These are phyloP conservation scores for Hypercompe scribonia DNA, from an alignment of 2,888 invertebrate species.

Conservation along the genomic window DNA sequence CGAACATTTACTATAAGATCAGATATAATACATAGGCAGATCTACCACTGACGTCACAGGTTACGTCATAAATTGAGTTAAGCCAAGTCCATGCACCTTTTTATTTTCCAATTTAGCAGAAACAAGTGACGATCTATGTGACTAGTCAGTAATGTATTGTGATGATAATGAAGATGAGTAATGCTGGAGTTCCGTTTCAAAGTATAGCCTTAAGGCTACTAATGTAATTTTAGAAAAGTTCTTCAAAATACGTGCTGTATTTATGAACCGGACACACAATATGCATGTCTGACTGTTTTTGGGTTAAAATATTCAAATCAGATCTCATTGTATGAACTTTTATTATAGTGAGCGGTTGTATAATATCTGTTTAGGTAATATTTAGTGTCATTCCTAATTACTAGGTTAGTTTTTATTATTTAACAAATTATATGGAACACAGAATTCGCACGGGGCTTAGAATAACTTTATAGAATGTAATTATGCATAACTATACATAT, in stretches of 20 bases:
- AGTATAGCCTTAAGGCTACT: conserved; percentile 14
- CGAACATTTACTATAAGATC: conserved; percentile 11
- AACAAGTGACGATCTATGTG: conserved; percentile 15
- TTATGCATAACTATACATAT: not conserved
- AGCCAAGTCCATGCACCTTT: conserved; percentile 33
- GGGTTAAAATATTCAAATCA: not conserved
- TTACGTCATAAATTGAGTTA: conserved; percentile 35
- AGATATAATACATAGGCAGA: conserved; percentile 18
- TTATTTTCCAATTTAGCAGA: conserved; percentile 31
- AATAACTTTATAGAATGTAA: not conserved
- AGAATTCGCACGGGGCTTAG: not conserved
- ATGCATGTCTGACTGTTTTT: not conserved
- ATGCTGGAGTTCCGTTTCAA: conserved; percentile 30
- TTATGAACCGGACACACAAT: conserved; percentile 10
- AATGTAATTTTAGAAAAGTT: conserved; percentile 9
- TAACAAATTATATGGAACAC: not conserved
- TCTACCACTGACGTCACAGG: conserved; percentile 34
- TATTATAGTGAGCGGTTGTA: not conserved
- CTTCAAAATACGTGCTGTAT: not conserved
- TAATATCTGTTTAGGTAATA: not conserved
- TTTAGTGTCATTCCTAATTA: conserved; percentile 6
- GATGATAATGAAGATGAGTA: conserved; percentile 16
- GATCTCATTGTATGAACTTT: not conserved
- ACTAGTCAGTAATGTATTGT: conserved; percentile 19
- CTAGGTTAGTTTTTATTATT: conserved; percentile 6